A percentile compares a stretch with the other conserved stretches of the same genome.
These are phyloP conservation scores for Drosophila mimica DNA, from an alignment of 2,888 invertebrate species.

Conservation along the genomic window DNA sequence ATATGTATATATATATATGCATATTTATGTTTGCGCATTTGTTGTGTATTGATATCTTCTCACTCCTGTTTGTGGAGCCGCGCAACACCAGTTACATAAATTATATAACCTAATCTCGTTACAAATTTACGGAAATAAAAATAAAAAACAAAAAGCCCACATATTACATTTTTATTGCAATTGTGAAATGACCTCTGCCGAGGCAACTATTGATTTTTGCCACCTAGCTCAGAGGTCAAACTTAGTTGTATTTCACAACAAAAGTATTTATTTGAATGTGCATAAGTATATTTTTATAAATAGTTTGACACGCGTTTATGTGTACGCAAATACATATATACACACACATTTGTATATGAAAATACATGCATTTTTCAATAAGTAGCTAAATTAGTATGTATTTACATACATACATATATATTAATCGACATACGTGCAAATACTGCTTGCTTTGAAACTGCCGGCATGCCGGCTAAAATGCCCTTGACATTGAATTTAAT, in stretches of 20 bases:
- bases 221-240: not conserved
- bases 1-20: conserved; percentile 11
- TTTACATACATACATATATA: conserved; percentile 1
- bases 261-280: not conserved
- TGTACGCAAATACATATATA: not conserved
- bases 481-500: conserved; percentile 49
- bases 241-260: not conserved
- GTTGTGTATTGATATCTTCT: conserved; percentile 49
- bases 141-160: conserved; percentile 35
- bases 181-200: conserved; percentile 32
- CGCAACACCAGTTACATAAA: conserved; percentile 63
- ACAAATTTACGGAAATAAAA: conserved; percentile 41
- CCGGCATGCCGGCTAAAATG: conserved; percentile 14
- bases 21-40: conserved; percentile 22
- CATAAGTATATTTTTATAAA: not conserved
- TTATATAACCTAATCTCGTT: conserved; percentile 64
- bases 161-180: conserved; percentile 29
- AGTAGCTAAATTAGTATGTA: not conserved
- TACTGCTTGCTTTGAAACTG: conserved; percentile 32
- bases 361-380: not conserved
- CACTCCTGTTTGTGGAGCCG: conserved; percentile 62
- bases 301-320: not conserved
- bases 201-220: conserved; percentile 21
- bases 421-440: conserved; percentile 1
- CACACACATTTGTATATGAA: not conserved